phyloP scores from a whole-genome alignment of 2,888 invertebrate species.

The Melipona bicolor region DNA sequence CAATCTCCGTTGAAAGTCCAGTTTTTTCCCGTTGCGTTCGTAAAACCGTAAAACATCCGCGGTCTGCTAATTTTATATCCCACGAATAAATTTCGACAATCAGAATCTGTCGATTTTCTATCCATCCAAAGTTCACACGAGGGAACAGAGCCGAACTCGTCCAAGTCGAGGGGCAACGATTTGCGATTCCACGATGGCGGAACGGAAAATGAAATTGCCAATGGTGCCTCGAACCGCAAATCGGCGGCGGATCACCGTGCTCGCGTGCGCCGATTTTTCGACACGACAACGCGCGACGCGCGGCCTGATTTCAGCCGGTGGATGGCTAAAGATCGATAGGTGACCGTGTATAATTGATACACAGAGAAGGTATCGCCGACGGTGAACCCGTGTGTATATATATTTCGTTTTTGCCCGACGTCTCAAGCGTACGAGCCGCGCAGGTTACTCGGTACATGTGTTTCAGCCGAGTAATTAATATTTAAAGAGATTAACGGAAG shows the following conservation, averaged over 20 bases:
- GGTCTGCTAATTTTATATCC: too few relatives aligned
- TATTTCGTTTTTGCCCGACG: not conserved
- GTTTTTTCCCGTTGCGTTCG: too few relatives aligned
- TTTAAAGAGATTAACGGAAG: not conserved
- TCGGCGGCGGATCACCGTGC: not conserved
- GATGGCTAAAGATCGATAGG: conserved; percentile 39
- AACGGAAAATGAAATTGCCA: conserved; percentile 55
- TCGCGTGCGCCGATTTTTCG: conserved; percentile 25
- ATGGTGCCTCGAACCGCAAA: conserved; percentile 49
- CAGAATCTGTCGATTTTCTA: too few relatives aligned
- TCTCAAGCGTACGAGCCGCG: not conserved
- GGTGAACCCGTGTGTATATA: too few relatives aligned
- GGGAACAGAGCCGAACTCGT: not conserved
- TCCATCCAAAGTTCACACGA: too few relatives aligned
- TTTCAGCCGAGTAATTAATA: not conserved
- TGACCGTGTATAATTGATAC: conserved; percentile 38
- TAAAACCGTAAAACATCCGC: too few relatives aligned
- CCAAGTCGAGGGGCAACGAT: not conserved
- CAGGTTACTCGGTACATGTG: not conserved
- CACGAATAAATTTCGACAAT: too few relatives aligned
- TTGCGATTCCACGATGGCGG: conserved; percentile 52
- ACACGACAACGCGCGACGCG: conserved; percentile 1
- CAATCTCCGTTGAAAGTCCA: too few relatives aligned
- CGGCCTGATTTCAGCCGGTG: conserved; percentile 17
- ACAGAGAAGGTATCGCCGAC: conserved; percentile 20